Evolutionary conservation across 2,797 vertebrate genomes (phyloP).

Genomic region (Etheostoma perlongum): DNA sequence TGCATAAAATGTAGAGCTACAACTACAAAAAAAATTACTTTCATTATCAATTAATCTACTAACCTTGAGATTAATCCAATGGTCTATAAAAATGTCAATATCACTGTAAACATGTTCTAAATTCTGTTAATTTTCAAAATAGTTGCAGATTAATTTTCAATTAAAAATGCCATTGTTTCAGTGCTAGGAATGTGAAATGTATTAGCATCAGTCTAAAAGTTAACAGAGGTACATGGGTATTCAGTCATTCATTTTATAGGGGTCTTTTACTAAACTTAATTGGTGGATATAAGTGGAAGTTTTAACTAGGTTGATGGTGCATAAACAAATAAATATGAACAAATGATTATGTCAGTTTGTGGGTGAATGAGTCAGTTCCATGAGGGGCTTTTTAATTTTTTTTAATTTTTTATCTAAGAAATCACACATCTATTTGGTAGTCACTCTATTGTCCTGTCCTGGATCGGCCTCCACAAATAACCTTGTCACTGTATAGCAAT

Average conservation of each 20-base stretch:
- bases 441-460: constrained; percentile 55
- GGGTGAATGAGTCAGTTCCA: neutral
- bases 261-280: neutral
- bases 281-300: neutral
- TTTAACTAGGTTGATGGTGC: neutral
- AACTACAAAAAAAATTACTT: no score
- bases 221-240: neutral
- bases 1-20: no score
- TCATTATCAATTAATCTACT: no score
- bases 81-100: no score
- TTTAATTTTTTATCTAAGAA: no score
- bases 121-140: neutral
- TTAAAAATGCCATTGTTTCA: neutral
- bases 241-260: neutral
- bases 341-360: neutral
- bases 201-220: neutral
- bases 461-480: constrained; percentile 61
- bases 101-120: no score
- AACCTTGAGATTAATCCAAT: no score
- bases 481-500: constrained; percentile 67
- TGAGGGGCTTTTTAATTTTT: no score
- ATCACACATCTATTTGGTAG: constrained; percentile 39
- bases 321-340: neutral
- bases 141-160: neutral
- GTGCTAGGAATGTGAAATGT: neutral